Evolutionary conservation across 2,113 vertebrate genomes (phyloP), one percentile per base, ranked within the genome.

Genomic region (Melanotaenia duboulayi): DNA sequence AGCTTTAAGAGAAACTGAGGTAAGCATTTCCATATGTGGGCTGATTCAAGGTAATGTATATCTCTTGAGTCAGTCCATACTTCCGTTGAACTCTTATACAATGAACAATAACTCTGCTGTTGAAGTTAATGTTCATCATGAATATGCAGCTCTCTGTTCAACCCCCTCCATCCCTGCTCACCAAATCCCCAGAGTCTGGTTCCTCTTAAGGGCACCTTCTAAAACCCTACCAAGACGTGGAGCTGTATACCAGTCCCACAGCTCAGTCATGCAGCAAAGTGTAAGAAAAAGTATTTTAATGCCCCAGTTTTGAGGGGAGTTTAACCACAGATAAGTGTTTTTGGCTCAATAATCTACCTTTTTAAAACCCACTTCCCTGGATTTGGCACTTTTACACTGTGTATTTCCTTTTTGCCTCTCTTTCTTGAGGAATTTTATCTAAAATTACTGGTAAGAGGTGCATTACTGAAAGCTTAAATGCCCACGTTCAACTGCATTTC

Each of bases 1-100:
- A 86, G 82, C 90, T 90, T 86, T 87, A 80, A 84, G 65, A 82
- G 85, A 79, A 80, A 73, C 82, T 80, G 83, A 78, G 85, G 75
- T 92, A 93, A 93, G 90, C 88, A 87, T 81, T 93, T 92, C 92
- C 92, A 93, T 93, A 92, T 93, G 92, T 82, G 88, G 85, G 64
- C 87, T 72, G 79, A 88, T 91, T 76, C 71, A 44, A 64, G 85
- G 87, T 92, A 91, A 91, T 90, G 89, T 87, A 89, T 90, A 91
- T 90, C 86, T 84, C 85, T 82, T 87, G 81, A 86, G 86, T 86
- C 83, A 78, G 76, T 79, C 71, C 77, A 76, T 88, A 84, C 90
- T 89, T 93, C 90, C 86, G 80, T 74, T 89, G 79, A 85, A 87
- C 78, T 89, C 83, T 81, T 78, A 78, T n/a, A 92, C 89, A 93